Conservation (phyloP, 2,797 vertebrate species). For the Spheniscus humboldti region DNA sequence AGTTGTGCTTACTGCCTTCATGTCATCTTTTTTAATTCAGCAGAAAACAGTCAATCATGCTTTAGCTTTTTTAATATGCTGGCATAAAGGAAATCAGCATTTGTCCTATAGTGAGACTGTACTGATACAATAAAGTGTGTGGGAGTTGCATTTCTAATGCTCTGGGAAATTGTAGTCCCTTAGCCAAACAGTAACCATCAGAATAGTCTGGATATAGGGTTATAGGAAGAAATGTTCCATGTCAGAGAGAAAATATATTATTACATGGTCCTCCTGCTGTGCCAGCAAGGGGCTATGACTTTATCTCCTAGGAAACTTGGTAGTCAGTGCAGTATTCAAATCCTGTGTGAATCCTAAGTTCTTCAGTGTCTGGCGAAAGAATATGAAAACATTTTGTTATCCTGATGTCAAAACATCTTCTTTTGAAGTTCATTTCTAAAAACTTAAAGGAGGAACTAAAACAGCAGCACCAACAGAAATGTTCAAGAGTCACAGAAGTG, state of each 20-base stretch:
- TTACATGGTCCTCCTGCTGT: background rate
- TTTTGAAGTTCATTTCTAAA: background rate
- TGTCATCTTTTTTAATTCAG: background rate
- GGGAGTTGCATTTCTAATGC: background rate
- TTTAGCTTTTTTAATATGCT: background rate
- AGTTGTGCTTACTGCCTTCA: background rate
- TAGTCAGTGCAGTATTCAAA: background rate
- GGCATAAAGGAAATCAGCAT: background rate
- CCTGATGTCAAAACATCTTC: background rate
- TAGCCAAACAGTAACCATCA: background rate
- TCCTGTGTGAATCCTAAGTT: background rate
- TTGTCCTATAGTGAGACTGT: background rate
- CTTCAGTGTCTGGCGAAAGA: background rate
- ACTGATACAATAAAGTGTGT: background rate
- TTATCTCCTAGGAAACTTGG: background rate
- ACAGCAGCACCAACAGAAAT: background rate
- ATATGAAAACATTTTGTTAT: background rate
- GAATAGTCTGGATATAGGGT: background rate
- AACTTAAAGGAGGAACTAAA: constrained; percentile 20
- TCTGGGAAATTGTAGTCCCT: background rate
- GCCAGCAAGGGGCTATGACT: background rate
- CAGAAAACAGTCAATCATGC: background rate
- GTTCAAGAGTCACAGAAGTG: constrained; percentile 19
- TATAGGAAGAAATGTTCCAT: background rate
- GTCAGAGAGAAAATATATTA: background rate